Evolutionary conservation across 2,113 vertebrate species (phyloP), one percentile per base, ranked within the genome.

Genomic region (Rhombomys opimus): DNA sequence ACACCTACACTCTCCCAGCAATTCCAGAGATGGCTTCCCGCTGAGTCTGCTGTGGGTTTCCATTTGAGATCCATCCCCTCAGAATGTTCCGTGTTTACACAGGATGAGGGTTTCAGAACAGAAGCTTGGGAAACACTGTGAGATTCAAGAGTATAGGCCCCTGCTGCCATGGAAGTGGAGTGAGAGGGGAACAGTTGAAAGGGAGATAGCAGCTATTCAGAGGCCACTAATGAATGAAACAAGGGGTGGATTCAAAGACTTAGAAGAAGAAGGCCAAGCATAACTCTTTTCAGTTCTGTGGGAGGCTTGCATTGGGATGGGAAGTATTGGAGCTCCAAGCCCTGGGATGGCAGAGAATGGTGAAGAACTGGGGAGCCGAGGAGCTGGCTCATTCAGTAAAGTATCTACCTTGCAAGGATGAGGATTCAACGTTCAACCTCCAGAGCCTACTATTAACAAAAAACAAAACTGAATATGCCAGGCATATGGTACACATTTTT

Each of bases 101-200:
- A 14, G 27, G 23, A 1, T 0, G 0, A 38, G 41, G 46, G 3
- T 73, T 82, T 82, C 89, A 52, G 35, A n/a, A 18, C 0, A 0
- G n/a, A n/a, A 38, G 10, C 23, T 75, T 76, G 59, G 70, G 70
- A 54, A 68, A 87, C 75, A 3, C 59, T 46, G 0, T 32, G 59
- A 63, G 81, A n/a, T 38, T 50, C 38, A 18, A 59, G 41, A 25
- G 54, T 57, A 7, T 14, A 76, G 57, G 23, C 30, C 87, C 23
- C 38, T 57, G 57, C 63, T 38, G 89, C 6, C 0, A 32, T 30
- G 27, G 25, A 13, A 2, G 59, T 35, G 9, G 14, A 50, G 59
- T 1, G 20, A 4, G 3, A 11, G 41, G 32, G 84, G 67, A 67
- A 86, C 30, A 18, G n/a, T 80, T 92, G 38, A 80, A 94, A 91